phyloP scores from a whole-genome alignment of 2,888 invertebrate species.

The Diplazon laetatorius region DNA sequence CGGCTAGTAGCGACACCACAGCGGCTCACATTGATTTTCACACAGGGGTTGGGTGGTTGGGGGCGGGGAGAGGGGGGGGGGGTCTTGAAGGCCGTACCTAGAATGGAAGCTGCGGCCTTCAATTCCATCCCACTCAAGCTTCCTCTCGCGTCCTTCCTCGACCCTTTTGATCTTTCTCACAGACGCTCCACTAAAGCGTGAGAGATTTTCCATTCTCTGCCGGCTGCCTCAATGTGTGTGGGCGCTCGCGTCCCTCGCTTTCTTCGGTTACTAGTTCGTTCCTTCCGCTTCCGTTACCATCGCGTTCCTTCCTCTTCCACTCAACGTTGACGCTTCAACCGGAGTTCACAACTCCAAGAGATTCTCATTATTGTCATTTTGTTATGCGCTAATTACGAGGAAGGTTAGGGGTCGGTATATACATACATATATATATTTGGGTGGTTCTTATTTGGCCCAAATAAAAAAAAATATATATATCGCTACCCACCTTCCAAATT shows the following conservation, averaged over 20 bases:
- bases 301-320: slow-evolving; percentile 27
- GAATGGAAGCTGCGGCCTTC: slow-evolving; percentile 72
- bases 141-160: slow-evolving; percentile 54
- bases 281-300: slow-evolving; percentile 56
- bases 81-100: slow-evolving; percentile 72
- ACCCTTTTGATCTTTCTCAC: slow-evolving; percentile 55
- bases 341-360: not conserved
- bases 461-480: too few species aligned
- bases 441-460: too few species aligned
- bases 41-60: slow-evolving; percentile 71
- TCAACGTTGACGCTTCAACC: slow-evolving; percentile 2
- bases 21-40: slow-evolving; percentile 77
- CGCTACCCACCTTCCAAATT: too few species aligned
- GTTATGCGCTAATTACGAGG: not conserved
- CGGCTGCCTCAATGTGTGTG: not conserved
- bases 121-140: slow-evolving; percentile 69
- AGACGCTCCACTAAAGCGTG: slow-evolving; percentile 18
- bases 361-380: not conserved
- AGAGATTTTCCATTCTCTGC: slow-evolving; percentile 11
- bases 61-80: slow-evolving; percentile 70
- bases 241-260: slow-evolving; percentile 22
- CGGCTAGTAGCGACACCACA: slow-evolving; percentile 75
- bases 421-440: too few species aligned
- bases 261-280: slow-evolving; percentile 46
- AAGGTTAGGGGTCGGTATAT: too few species aligned